Evolutionary conservation across 2,888 invertebrate genomes (phyloP).

Genomic region (Crocallis elinguaria): DNA sequence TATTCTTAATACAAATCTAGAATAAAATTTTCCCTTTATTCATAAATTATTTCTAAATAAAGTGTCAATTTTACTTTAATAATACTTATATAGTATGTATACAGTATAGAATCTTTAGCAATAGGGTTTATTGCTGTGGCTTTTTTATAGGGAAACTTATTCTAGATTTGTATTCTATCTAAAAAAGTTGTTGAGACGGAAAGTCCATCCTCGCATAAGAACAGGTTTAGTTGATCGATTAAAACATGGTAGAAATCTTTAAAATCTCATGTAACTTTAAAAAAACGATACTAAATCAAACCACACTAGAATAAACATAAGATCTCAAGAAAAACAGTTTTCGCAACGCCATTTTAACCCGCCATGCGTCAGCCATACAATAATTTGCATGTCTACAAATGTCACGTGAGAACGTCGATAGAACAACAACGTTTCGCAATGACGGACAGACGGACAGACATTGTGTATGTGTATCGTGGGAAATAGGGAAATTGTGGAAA

Average conservation of each 20-base stretch:
- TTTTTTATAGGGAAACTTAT: too few species aligned
- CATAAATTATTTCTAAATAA: too few species aligned
- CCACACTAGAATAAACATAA: neutral
- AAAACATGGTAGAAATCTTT: neutral
- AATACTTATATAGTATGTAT: too few species aligned
- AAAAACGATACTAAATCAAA: neutral
- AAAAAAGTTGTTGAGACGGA: too few species aligned
- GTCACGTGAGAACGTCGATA: slow-evolving; percentile 45
- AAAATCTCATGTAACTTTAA: neutral
- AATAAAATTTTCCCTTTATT: too few species aligned
- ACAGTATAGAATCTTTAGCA: too few species aligned
- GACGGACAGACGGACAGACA: slow-evolving; percentile 39
- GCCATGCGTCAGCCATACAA: slow-evolving; percentile 29
- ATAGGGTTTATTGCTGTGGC: too few species aligned
- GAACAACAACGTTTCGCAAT: slow-evolving; percentile 43
- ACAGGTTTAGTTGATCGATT: too few species aligned
- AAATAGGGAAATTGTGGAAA: slow-evolving; percentile 47
- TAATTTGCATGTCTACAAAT: slow-evolving; percentile 42
- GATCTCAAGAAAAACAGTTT: slow-evolving; percentile 27
- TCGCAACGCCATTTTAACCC: slow-evolving; percentile 32
- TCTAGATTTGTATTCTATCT: too few species aligned
- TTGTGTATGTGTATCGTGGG: slow-evolving; percentile 42
- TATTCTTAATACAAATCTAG: too few species aligned
- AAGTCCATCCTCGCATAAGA: too few species aligned
- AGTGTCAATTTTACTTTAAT: too few species aligned